Evolutionary conservation across 2,113 vertebrate species (phyloP).

Genomic region (Oreocharis arfaki): DNA sequence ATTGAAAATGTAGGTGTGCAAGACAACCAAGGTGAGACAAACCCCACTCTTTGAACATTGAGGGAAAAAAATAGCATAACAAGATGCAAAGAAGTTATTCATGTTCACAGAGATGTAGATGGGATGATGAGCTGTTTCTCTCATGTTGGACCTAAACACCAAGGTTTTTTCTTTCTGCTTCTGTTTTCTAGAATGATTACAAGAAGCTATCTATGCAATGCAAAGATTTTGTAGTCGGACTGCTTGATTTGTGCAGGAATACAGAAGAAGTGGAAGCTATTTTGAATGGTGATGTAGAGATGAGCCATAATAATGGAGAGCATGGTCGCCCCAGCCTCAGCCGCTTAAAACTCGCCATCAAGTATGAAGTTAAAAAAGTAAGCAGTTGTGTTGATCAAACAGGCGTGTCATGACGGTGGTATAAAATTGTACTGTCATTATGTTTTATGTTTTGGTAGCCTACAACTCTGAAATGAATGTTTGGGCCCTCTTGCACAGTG

Average conservation of each 20-base stretch:
- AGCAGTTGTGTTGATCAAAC: constrained; percentile 9
- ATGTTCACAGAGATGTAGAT: not conserved
- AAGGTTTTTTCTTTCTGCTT: not conserved
- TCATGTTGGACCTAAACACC: not conserved
- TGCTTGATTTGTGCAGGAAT: constrained; percentile 93
- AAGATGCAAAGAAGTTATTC: not conserved
- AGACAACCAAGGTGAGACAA: not conserved
- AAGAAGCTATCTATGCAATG: constrained; percentile 94
- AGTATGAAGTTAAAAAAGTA: constrained; percentile 97
- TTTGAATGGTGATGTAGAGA: constrained; percentile 85
- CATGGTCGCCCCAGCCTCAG: constrained; percentile 80
- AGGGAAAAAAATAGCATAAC: not conserved
- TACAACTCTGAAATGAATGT: not conserved
- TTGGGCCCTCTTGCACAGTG: not conserved
- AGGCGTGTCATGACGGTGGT: not conserved
- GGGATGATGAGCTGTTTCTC: not conserved
- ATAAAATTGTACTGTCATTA: not conserved
- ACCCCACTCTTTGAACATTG: not conserved
- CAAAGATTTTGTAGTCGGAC: constrained; percentile 95
- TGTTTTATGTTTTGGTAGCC: not conserved
- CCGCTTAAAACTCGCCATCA: constrained; percentile 93
- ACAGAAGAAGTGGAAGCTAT: constrained; percentile 95
- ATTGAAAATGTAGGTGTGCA: not conserved
- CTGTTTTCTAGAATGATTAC: constrained; percentile 87
- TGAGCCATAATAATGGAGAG: constrained; percentile 58